Percentiles rank a stretch among this genome's conserved stretches.
Conservation (phyloP, 1,140 invertebrate species). For the Apis dorsata region DNA sequence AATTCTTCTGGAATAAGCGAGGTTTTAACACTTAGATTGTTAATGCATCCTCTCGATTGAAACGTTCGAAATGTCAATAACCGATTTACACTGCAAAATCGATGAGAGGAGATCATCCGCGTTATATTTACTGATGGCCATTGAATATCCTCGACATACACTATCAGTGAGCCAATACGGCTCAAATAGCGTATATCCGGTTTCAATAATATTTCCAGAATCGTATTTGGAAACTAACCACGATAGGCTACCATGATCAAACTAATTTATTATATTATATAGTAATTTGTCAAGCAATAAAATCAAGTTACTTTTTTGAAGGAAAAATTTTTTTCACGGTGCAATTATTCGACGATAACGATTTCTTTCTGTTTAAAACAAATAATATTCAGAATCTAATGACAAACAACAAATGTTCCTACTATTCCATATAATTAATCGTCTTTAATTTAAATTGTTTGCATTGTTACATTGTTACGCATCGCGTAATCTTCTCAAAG, state of each 20-base stretch:
- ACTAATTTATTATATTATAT: background rate
- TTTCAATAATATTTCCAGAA: slow-evolving; percentile 33
- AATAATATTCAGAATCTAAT: background rate
- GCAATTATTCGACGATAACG: background rate
- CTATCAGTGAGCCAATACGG: background rate
- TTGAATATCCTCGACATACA: background rate
- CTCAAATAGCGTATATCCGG: slow-evolving; percentile 21
- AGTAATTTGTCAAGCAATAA: too few species aligned
- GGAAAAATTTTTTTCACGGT: too few species aligned
- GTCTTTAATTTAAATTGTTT: background rate
- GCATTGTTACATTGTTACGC: background rate
- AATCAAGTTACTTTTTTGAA: background rate
- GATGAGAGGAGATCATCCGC: slow-evolving; percentile 12
- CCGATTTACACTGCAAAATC: background rate
- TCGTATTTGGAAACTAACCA: slow-evolving; percentile 22
- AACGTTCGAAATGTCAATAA: slow-evolving; percentile 10
- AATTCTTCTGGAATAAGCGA: too few species aligned
- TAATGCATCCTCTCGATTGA: background rate
- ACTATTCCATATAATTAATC: background rate
- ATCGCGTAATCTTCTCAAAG: background rate
- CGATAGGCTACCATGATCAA: background rate
- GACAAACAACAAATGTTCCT: background rate
- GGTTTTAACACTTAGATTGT: too few species aligned
- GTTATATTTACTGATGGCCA: slow-evolving; percentile 28
- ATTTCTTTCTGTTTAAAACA: background rate